phyloP scores from a whole-genome alignment of 2,888 invertebrate species.

The Lasiommata megera region DNA sequence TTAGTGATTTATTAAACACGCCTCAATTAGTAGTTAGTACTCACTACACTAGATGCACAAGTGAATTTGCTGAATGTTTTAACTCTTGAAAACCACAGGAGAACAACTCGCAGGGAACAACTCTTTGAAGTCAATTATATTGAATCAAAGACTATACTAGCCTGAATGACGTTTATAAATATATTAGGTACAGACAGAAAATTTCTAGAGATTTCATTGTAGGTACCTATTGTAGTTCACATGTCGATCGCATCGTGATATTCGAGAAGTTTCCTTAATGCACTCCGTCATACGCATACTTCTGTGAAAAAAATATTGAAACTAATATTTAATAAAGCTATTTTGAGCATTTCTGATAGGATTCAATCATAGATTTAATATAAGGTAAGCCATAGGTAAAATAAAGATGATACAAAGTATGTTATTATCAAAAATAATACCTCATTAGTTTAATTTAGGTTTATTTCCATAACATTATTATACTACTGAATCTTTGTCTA shows the following conservation, averaged over 20 bases:
- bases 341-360: no score
- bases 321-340: no score
- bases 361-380: no score
- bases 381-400: no score
- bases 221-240: no score
- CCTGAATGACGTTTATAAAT: slow-evolving; percentile 36
- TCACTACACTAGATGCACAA: neutral
- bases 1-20: neutral
- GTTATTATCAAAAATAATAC: no score
- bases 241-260: slow-evolving; percentile 18
- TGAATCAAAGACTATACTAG: no score
- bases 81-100: neutral
- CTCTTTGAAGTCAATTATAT: neutral
- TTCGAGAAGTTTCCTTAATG: slow-evolving; percentile 42
- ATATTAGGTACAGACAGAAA: neutral
- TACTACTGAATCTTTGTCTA: no score
- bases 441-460: no score
- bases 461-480: no score
- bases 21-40: neutral
- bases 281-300: slow-evolving; percentile 17
- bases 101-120: neutral
- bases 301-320: neutral
- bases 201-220: neutral
- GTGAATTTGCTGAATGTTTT: neutral
- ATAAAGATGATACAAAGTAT: no score